Percentiles rank a stretch among this genome's conserved stretches.
phyloP scores from a whole-genome alignment of 1,140 invertebrate genomes.

The Aphelinus atriplicis region DNA sequence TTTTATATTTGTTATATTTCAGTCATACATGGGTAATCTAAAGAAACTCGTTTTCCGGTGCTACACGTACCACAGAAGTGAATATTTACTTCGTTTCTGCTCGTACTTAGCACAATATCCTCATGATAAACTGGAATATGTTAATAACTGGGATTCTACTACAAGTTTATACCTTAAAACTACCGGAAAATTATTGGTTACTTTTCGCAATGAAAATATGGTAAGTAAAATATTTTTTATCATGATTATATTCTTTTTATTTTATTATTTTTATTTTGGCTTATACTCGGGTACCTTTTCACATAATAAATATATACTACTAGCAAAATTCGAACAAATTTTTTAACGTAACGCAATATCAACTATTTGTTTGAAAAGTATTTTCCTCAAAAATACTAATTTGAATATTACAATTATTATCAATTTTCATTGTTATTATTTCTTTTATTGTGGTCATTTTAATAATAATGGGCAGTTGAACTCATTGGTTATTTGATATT shows the following conservation, averaged over 20 bases:
- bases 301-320: too few species aligned
- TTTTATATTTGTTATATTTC: slow-evolving; percentile 37
- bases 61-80: slow-evolving; percentile 77
- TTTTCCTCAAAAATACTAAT: too few species aligned
- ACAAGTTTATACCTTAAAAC: slow-evolving; percentile 76
- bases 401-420: too few species aligned
- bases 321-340: too few species aligned
- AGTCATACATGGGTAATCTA: slow-evolving; percentile 71
- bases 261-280: too few species aligned
- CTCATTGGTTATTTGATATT: too few species aligned
- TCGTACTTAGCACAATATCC: slow-evolving; percentile 74
- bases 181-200: slow-evolving; percentile 74
- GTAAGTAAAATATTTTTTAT: slow-evolving; percentile 49
- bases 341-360: too few species aligned
- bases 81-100: slow-evolving; percentile 77
- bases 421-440: too few species aligned
- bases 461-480: too few species aligned
- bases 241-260: not conserved
- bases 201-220: slow-evolving; percentile 80
- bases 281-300: too few species aligned
- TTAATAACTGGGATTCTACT: slow-evolving; percentile 78
- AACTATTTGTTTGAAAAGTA: too few species aligned
- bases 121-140: slow-evolving; percentile 72
- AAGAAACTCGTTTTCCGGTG: slow-evolving; percentile 75
- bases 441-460: too few species aligned